Evolutionary conservation across 2,113 vertebrate species (phyloP), one percentile per base, ranked within the genome.

Genomic region (Cichladusa arquata): DNA sequence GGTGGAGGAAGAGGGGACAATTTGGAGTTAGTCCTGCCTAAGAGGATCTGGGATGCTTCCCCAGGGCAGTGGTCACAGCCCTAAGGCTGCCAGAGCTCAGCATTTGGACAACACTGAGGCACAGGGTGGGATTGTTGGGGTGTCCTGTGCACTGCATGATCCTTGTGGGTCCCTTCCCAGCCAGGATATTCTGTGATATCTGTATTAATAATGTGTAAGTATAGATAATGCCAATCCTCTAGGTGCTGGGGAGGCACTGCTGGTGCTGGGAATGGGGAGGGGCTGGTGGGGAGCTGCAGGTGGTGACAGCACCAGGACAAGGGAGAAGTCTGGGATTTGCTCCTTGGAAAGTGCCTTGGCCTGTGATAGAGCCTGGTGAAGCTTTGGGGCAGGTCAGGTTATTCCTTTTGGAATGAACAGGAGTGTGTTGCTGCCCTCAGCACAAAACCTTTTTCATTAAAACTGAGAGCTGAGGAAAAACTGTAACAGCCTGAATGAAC

Each of bases 171-270:
- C 12, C n/a, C 19, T 45, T 38, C 54, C 64, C 19, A 5, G 12
- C 19, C 47, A 28, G 36, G 64, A 19, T 69, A 23, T 61, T 33
- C 22, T 2, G 45, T 82, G 45, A 20, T 51, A 6, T 20, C 31
- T 31, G 3, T 24, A 2, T 48, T 44, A 44, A 34, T n/a, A 15
- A 7, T 5, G 3, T 15, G 14, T 4, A 9, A 2, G 5, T 23
- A 4, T 12, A 23, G 29, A 6, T 42, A 19, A 0, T 14, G 1
- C 0, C 2, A 5, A 2, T 25, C 20, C 16, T 36, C 6, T 33
- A 10, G 42, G 6, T 1, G 7, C 20, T 42, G 34, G 33, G 19
- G 17, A n/a, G 53, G 31, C 25, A 10, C 44, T 36, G 64, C 14
- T 69, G n/a, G 33, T 36, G 57, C 34, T 79, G 56, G 19, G n/a